Evolutionary conservation across 2,113 vertebrate genomes (phyloP), one percentile per base, ranked within the genome.

Genomic region (Tetrax tetrax): DNA sequence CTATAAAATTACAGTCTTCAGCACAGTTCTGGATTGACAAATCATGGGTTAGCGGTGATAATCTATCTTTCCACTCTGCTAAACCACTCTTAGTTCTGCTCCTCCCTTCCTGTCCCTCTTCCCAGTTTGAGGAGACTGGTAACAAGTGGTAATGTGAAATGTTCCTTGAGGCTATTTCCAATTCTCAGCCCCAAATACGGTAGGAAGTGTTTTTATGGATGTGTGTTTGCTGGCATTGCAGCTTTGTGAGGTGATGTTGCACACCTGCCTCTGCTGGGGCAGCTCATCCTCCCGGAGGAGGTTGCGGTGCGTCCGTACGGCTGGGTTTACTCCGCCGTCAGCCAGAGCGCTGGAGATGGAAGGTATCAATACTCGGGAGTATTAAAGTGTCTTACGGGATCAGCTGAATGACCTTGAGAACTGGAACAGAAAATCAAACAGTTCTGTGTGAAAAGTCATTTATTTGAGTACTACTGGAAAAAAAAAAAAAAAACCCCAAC

Each of bases 1-100:
- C 96, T 96, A 90, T 96, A 95, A 98, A 98, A 98, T 97, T 84
- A 97, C 23, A 91, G 96, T 96, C 95, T 97, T 97, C 93, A 56
- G 38, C 75, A 41, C 38, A 24, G 60, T 74, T 88, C 59, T 14
- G 83, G 97, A 96, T 95, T 96, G 98, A 97, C 96, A 97, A 97
- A 98, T 96, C 94, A 94, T 92, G 60, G 96, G 97, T 97, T 98
- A 87, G 92, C 65, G 69, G 87, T 68, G 95, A 89, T 96, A 47
- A 97, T 97, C 96, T 89, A 56, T 94, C 96, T 94, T 96, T 97
- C 92, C 83, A 61, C 89, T 87, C 91, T 61, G 65, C 87, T 97
- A 96, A 96, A 96, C 97, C 85, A 97, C 93, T 90, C 92, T 93
- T 81, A 13, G 53, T 90, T 71, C 83, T 63, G 54, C 80, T 77